Conservation (phyloP, 2,888 invertebrate genomes). For the Harmothoe impar region DNA sequence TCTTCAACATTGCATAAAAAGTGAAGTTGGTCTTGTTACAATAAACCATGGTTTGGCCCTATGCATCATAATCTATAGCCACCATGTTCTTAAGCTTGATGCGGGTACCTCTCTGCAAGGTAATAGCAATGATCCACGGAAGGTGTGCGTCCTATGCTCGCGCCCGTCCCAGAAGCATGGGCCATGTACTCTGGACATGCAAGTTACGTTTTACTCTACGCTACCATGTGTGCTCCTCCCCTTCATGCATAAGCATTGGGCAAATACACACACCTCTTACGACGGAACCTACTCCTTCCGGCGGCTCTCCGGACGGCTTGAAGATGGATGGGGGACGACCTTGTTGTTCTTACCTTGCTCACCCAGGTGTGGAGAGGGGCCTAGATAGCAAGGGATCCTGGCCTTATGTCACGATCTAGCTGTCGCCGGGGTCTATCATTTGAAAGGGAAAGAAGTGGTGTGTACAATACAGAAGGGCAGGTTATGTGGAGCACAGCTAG, state of each 20-base stretch:
- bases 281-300: conserved; percentile 31
- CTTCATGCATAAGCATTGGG: conserved; percentile 37
- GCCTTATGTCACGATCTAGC: conserved; percentile 8
- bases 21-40: no score
- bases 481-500: neutral
- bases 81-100: no score
- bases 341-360: neutral
- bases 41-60: no score
- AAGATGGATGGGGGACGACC: neutral
- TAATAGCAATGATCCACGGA: neutral
- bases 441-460: neutral
- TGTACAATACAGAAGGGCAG: neutral
- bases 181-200: conserved; percentile 2
- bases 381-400: neutral
- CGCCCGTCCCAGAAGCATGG: neutral
- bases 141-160: no score
- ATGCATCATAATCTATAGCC: no score
- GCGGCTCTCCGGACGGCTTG: neutral
- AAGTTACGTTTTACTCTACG: neutral
- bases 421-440: neutral
- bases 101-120: no score
- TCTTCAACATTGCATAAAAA: no score
- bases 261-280: conserved; percentile 31
- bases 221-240: conserved; percentile 11
- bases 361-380: conserved; percentile 4